Base-by-base conservation (phyloP, 2,888 invertebrate species). In the Drosophila bunnanda region DNA sequence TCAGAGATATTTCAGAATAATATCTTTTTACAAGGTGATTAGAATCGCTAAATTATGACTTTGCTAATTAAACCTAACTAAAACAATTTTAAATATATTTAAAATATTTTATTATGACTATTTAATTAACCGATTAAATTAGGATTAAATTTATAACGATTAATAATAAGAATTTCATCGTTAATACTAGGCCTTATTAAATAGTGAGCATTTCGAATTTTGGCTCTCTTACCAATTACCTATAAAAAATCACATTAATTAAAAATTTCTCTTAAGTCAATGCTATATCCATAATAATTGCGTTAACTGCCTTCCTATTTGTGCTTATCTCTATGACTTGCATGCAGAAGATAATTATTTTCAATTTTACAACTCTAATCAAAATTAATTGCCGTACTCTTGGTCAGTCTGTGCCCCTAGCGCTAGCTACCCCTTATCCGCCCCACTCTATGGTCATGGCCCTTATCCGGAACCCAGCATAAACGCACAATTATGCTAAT, bases 401-500 rank as follows among this genome's bases (percentile, higher is more conserved):
- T 20, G 20, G 12, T 28, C 20, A n/a, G 46, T 15, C 25, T 46
- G 38, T 15, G 30, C 2, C 38, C 9, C 36, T 48, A 46, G 44
- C n/a, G 15, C 13, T 44, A 30, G 41, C 36, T 43, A 62, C 43
- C 46, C 62, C 56, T 28, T 38, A 5, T 3, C n/a, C 39, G 12
- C 7, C 1, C 20, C 39, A 25, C n/a, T 50, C 22, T n/a, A 39
- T 41, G 17, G 22, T 28, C 36, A 25, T 8, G 58, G 59, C 65
- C 56, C 56, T 57, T 30, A 56, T 34, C 44, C 43, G 32, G 9
- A 32, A 54, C 50, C 46, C 69, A 68, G 61, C 67, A 70, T 70
- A 69, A 71, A 65, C 55, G 41, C 66, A 72, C 80, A 82, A 82
- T 82, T 82, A 82, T 82, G 46, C 46, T 46, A 46, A 46, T 46